Evolutionary conservation across 1,140 invertebrate genomes (phyloP), one percentile per base, ranked within the genome.

Genomic region (Cyrtorhinus lividipennis): DNA sequence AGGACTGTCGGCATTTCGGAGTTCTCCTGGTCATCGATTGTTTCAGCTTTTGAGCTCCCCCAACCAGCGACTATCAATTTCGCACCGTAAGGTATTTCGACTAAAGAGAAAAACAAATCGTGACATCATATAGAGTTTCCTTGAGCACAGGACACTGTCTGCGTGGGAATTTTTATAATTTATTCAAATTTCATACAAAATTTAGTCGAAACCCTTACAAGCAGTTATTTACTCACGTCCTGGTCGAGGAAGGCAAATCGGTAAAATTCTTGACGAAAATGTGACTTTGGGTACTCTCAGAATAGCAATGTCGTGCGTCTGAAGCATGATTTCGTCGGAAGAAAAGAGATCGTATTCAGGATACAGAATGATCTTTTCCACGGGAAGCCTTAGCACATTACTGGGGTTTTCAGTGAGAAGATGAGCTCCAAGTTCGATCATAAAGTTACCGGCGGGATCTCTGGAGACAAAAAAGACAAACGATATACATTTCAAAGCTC

Each of bases 231-330:
- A n/a, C n/a, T n/a, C n/a, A n/a, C n/a, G n/a, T n/a, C n/a, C n/a
- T n/a, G n/a, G n/a, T n/a, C n/a, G n/a, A n/a, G 62, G 62, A 25
- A 64, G 30, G 30, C 62, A 64, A 12, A 64, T 56, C 18, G 62
- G 56, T 20, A 24, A 2, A 2, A 64, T 59, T 10, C 10, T 27
- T 1, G 5, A 15, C 2, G 2, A 22, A 23, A 59, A 64, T 1
- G 1, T 26, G 15, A 64, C 57, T 1, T 2, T 15, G 1, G 5
- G 3, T n/a, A 64, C 26, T 25, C 24, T 59, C 1, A 64, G 2
- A 2, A 64, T n/a, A 8, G 62, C 62, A 1, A 64, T 26, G 57
- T 64, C 62, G 8, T 58, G 26, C 13, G 38, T 10, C 15, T 64
- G 56, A 20, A 59, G 24, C 22, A 38, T 45, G 48, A 53, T 53